Evolutionary conservation across 2,888 invertebrate species (phyloP), one percentile per base, ranked within the genome.

Genomic region (Synergus gifuensis): DNA sequence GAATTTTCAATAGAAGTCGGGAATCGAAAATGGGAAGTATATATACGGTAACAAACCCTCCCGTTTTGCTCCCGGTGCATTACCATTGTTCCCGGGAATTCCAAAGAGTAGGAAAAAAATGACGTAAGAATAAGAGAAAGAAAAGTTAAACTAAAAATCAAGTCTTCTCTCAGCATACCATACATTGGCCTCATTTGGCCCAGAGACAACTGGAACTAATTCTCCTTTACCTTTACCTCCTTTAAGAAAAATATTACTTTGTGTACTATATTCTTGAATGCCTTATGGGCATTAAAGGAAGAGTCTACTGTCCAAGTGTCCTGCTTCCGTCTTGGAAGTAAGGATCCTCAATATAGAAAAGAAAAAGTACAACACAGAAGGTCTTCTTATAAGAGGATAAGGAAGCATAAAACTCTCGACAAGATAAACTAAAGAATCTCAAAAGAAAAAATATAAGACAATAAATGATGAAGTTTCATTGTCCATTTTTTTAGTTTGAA

Each of bases 191-290:
- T 84, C 85, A 88, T 87, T 89, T 88, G 88, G 87, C 88, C 82
- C 83, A 81, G 83, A 83, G 88, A 87, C 88, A 90, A 88, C 86
- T 88, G 86, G 83, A 83, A 86, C 88, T 88, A 89, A 89, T 89
- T 86, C 85, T 80, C 86, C 83, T 86, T 87, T 86, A 87, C 85
- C 84, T 86, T 28, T 28, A 28, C 22, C 22, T 28, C 22, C 22
- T 28, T 28, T 28, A 28, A 73, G 85, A 82, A 79, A 85, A 86
- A 85, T 84, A 86, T 86, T 88, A 88, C 89, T 87, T 84, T 77
- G 78, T 86, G 79, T 86, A 85, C 83, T 81, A 85, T 81, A 85
- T 84, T 83, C 82, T 78, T 81, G 86, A 88, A 88, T 88, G 86
- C 84, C 87, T 89, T 88, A 87, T 80, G 85, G 85, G 80, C 82